These are phyloP conservation scores for Ibidorhyncha struthersii DNA, from an alignment of 2,113 vertebrate genomes.

Conservation along the genomic window DNA sequence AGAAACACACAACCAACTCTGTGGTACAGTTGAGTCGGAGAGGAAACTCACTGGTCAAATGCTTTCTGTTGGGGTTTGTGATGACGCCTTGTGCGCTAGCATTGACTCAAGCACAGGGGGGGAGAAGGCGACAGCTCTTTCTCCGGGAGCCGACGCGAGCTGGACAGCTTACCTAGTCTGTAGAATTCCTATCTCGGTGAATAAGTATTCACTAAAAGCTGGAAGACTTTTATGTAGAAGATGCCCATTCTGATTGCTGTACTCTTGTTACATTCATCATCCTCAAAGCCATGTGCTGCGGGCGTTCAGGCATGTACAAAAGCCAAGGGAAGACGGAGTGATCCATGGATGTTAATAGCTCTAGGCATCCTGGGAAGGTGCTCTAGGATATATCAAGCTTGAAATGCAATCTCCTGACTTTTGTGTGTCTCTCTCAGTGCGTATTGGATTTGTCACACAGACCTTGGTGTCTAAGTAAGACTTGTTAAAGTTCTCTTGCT, in stretches of 20 bases:
- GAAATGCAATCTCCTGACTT: conserved; percentile 70
- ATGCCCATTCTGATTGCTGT: conserved; percentile 71
- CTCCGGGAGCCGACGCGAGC: conserved; percentile 62
- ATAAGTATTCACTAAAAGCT: conserved; percentile 69
- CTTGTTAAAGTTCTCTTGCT: conserved; percentile 69
- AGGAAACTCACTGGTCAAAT: conserved; percentile 75
- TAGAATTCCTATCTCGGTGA: conserved; percentile 72
- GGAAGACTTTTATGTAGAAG: conserved; percentile 76
- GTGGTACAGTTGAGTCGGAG: conserved; percentile 72
- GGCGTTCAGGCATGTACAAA: conserved; percentile 74
- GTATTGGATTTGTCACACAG: conserved; percentile 71
- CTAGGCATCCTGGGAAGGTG: conserved; percentile 56
- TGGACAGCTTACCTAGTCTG: conserved; percentile 79
- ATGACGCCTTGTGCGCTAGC: conserved; percentile 72
- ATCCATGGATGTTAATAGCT: conserved; percentile 67
- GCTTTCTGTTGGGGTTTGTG: conserved; percentile 75
- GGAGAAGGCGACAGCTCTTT: conserved; percentile 59
- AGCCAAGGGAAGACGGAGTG: conserved; percentile 70
- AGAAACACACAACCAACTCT: conserved; percentile 63
- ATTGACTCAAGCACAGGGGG: conserved; percentile 71
- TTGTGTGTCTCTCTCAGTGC: conserved; percentile 54
- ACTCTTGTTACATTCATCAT: conserved; percentile 67
- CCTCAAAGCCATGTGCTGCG: conserved; percentile 74
- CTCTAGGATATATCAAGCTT: conserved; percentile 55
- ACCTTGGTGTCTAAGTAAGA: conserved; percentile 74